Conservation (phyloP, 2,888 invertebrate species). For the Hypomecis atomaria region DNA sequence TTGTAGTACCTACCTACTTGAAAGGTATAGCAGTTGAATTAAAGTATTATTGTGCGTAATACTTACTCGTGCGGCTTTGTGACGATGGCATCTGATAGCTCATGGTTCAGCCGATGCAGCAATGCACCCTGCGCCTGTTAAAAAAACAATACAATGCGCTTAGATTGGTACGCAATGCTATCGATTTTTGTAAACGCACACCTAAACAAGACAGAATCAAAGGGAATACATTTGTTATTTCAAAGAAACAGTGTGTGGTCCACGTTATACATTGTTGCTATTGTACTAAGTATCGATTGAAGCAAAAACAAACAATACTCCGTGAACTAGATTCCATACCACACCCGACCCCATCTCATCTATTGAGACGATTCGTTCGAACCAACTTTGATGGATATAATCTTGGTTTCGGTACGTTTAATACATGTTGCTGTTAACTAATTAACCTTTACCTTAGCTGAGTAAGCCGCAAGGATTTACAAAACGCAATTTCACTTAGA, state of each 20-base stretch:
- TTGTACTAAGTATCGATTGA: constrained; percentile 50
- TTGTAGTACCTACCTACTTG: not conserved
- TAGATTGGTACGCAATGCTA: constrained; percentile 34
- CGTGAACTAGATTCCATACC: constrained; percentile 80
- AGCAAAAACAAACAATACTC: constrained; percentile 78
- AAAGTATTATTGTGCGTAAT: not conserved
- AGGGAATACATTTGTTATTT: constrained; percentile 5
- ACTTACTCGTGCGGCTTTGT: constrained; percentile 94
- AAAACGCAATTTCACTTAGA: constrained; percentile 53
- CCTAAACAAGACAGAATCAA: not conserved
- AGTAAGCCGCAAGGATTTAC: constrained; percentile 55
- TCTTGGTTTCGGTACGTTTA: not conserved
- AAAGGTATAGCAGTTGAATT: not conserved
- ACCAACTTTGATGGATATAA: not conserved
- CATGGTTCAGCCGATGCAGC: constrained; percentile 89
- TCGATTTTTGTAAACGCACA: constrained; percentile 25
- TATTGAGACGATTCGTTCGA: constrained; percentile 36
- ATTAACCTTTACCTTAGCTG: constrained; percentile 60
- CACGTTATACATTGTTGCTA: constrained; percentile 15
- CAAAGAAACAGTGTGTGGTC: constrained; percentile 4
- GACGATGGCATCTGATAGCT: constrained; percentile 93
- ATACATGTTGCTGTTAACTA: not conserved
- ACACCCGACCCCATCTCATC: constrained; percentile 57
- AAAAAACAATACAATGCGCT: constrained; percentile 62
- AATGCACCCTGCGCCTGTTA: constrained; percentile 86